Conservation (phyloP, 1,140 invertebrate species). For the Magallana ariakensis region DNA sequence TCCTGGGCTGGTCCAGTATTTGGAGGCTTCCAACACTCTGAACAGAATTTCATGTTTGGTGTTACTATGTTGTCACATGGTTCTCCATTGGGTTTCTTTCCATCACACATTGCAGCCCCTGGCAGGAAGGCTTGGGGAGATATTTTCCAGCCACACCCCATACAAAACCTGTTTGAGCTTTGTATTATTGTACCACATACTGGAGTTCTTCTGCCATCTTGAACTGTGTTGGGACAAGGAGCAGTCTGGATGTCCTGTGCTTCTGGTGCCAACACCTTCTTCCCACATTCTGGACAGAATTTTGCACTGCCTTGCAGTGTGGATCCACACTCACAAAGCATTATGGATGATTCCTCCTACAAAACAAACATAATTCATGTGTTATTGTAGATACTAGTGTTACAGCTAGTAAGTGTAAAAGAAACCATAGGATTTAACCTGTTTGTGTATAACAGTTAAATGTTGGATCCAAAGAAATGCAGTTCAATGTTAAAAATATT, state of each 20-base stretch:
- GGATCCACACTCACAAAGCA: constrained; percentile 2
- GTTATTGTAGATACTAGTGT: no score
- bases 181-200: background rate
- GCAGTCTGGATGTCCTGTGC: background rate
- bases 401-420: no score
- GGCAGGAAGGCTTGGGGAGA: constrained; percentile 7
- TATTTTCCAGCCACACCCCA: constrained; percentile 37
- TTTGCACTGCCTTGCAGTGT: background rate
- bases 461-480: no score
- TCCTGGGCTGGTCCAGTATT: background rate
- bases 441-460: no score
- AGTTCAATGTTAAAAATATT: no score
- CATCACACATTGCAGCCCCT: background rate
- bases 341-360: background rate
- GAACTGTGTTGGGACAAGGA: background rate
- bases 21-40: constrained; percentile 14
- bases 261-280: background rate
- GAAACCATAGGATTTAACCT: no score
- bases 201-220: background rate
- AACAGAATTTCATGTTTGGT: background rate
- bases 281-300: background rate
- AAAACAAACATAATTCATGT: no score
- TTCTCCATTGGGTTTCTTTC: background rate
- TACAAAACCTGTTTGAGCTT: constrained; percentile 30
- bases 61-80: constrained; percentile 26